Conservation (phyloP, 2,113 vertebrate species). For the Myotis yumanensis region DNA sequence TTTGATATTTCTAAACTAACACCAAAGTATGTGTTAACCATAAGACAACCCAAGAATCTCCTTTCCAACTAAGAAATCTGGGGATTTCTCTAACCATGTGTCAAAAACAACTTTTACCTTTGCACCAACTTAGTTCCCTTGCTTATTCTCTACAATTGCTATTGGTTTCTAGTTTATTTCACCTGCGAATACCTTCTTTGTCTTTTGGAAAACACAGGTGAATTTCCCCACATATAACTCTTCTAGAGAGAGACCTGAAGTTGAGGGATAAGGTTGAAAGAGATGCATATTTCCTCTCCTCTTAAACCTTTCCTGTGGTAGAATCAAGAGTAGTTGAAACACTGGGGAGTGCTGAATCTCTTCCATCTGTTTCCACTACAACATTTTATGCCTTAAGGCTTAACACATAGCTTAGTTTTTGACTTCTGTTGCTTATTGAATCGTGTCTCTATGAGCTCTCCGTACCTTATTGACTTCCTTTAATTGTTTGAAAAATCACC, state of each 20-base stretch:
- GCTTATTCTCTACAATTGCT: conserved; percentile 18
- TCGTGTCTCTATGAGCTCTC: not conserved
- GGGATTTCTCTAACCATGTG: conserved; percentile 23
- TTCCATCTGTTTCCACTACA: not conserved
- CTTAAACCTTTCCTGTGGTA: not conserved
- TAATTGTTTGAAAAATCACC: conserved; percentile 56
- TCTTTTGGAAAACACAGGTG: not conserved
- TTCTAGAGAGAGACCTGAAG: conserved; percentile 4
- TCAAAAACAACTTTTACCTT: conserved; percentile 23
- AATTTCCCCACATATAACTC: not conserved
- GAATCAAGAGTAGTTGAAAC: not conserved
- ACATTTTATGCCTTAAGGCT: not conserved
- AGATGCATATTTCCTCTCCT: not conserved
- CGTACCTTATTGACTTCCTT: not conserved
- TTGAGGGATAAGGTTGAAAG: conserved; percentile 15
- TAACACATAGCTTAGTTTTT: not conserved
- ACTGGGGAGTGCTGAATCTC: not conserved
- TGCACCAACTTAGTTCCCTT: conserved; percentile 4
- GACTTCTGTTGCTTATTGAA: not conserved
- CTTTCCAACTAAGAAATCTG: conserved; percentile 5
- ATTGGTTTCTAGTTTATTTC: not conserved
- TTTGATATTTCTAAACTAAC: conserved; percentile 58
- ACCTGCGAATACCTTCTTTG: not conserved
- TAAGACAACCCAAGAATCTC: not conserved
- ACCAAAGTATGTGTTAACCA: conserved; percentile 21